Evolutionary conservation across 2,797 vertebrate species (phyloP).

Genomic region (Sebastes matsubarae): DNA sequence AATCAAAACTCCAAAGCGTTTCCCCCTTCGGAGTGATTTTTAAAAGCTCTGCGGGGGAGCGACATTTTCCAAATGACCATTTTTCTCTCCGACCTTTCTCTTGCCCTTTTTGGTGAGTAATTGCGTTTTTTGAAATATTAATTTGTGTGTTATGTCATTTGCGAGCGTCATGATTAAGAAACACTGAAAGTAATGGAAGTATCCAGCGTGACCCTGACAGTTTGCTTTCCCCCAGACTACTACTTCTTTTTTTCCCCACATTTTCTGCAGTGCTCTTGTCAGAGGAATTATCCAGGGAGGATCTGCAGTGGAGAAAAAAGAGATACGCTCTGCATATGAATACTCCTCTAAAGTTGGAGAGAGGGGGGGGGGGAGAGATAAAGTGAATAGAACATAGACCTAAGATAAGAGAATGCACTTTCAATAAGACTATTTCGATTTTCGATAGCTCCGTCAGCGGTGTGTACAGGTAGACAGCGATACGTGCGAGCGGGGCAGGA

Average conservation of each 20-base stretch:
- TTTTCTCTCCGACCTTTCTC: conserved; percentile 71
- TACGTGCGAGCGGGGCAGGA: conserved; percentile 34
- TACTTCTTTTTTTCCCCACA: not conserved
- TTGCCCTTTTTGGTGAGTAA: conserved; percentile 71
- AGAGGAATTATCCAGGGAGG: conserved; percentile 66
- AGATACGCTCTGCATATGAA: conserved; percentile 55
- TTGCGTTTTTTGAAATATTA: conserved; percentile 64
- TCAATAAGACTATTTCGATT: conserved; percentile 54
- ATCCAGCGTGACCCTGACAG: conserved; percentile 20
- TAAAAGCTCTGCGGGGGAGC: conserved; percentile 61
- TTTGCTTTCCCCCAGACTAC: conserved; percentile 26
- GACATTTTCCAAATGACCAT: conserved; percentile 74
- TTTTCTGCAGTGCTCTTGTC: conserved; percentile 63
- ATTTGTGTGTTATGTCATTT: conserved; percentile 62
- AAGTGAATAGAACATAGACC: conserved; percentile 45
- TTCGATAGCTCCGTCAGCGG: conserved; percentile 42
- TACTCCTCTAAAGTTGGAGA: conserved; percentile 30
- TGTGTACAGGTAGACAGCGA: conserved; percentile 42
- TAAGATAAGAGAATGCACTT: conserved; percentile 50
- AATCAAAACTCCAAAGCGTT: conserved; percentile 31
- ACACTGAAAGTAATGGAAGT: conserved; percentile 26
- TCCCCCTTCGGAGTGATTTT: conserved; percentile 35
- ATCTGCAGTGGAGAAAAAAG: conserved; percentile 43
- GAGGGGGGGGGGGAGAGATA: not conserved
- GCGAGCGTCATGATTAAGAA: conserved; percentile 37